phyloP scores from a whole-genome alignment of 2,113 vertebrate species.

The Pedionomus torquatus region DNA sequence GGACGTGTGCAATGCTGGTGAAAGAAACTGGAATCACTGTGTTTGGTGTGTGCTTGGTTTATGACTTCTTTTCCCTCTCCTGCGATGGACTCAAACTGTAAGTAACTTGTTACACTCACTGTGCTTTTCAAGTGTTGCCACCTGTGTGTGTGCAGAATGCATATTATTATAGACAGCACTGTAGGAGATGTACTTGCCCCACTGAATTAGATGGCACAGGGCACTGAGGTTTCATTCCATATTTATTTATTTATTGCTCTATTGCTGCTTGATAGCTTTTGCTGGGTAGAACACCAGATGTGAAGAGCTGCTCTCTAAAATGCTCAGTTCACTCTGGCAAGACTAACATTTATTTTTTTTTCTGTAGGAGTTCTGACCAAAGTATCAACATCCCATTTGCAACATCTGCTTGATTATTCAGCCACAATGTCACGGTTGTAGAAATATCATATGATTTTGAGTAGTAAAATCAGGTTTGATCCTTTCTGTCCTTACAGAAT shows the following conservation, averaged over 20 bases:
- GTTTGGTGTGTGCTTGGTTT: constrained; percentile 92
- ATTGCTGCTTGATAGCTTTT: background rate
- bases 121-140: background rate
- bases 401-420: background rate
- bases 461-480: background rate
- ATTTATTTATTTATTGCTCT: background rate
- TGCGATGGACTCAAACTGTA: constrained; percentile 80
- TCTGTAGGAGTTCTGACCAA: background rate
- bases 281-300: background rate
- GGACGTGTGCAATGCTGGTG: constrained; percentile 95
- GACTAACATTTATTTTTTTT: background rate
- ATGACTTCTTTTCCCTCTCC: constrained; percentile 89
- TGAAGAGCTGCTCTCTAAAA: background rate
- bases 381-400: background rate
- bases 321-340: background rate
- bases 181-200: background rate
- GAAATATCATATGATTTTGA: background rate
- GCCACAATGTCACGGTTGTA: background rate
- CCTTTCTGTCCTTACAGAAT: background rate
- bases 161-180: background rate
- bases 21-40: constrained; percentile 97
- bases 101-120: constrained; percentile 42
- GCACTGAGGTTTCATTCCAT: background rate
- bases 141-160: background rate
- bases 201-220: background rate